A percentile compares a stretch with the other conserved stretches of the same genome.
These are phyloP conservation scores for Molossus molossus DNA, from an alignment of 2,797 vertebrate genomes.

Conservation along the genomic window DNA sequence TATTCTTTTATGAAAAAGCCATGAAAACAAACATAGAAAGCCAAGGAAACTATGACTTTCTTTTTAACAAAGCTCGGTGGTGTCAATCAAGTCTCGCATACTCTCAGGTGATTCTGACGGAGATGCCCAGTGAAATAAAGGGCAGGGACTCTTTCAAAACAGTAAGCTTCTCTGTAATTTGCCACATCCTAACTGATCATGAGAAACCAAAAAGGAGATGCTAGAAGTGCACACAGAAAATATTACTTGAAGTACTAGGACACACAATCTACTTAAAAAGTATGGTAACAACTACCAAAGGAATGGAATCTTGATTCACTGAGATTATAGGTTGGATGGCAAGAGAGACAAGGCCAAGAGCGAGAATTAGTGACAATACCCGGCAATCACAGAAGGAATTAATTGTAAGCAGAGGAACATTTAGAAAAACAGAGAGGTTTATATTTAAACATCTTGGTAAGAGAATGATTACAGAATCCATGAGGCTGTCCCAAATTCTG, in stretches of 20 bases:
- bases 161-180: background rate
- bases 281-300: background rate
- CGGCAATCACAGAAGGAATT: background rate
- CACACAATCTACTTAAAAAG: background rate
- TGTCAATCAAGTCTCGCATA: background rate
- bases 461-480: background rate
- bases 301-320: background rate
- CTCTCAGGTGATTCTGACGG: background rate
- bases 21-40: background rate
- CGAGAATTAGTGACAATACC: background rate
- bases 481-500: background rate
- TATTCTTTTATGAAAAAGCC: background rate
- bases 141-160: background rate
- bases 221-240: background rate
- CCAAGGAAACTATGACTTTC: background rate
- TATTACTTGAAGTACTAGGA: background rate
- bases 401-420: background rate
- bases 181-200: background rate
- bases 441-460: background rate
- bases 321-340: background rate
- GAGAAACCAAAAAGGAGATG: background rate
- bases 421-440: background rate
- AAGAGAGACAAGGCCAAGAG: rapidly evolving
- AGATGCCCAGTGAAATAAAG: background rate
- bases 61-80: background rate